These are phyloP conservation scores for Cheilosia scutellata DNA, from an alignment of 2,888 invertebrate species.

Conservation along the genomic window DNA sequence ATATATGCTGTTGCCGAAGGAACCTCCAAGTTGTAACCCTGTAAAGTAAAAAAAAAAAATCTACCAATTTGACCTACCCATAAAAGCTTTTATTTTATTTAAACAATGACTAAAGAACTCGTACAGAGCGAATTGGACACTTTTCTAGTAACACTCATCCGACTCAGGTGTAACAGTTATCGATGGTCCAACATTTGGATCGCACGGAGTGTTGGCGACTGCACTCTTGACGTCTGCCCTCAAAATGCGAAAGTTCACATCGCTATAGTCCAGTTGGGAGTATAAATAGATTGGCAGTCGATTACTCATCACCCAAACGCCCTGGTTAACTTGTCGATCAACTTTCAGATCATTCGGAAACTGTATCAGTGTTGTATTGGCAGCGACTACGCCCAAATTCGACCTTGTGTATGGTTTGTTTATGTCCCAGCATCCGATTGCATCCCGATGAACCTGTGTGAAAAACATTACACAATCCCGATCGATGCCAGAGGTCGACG, in stretches of 20 bases:
- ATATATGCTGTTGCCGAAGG: too few relatives aligned
- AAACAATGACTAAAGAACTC: too few relatives aligned
- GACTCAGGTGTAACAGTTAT: slow-evolving; percentile 44
- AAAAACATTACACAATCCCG: slow-evolving; percentile 89
- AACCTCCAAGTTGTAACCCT: too few relatives aligned
- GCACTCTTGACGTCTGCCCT: slow-evolving; percentile 88
- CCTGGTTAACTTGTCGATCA: slow-evolving; percentile 88
- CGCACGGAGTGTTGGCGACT: slow-evolving; percentile 88
- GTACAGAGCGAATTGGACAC: not conserved
- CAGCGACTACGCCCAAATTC: slow-evolving; percentile 85
- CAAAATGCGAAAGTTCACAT: slow-evolving; percentile 90
- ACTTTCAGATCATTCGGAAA: slow-evolving; percentile 93
- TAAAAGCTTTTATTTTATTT: too few relatives aligned
- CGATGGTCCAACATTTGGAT: slow-evolving; percentile 84
- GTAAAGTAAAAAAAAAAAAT: too few relatives aligned
- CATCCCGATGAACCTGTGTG: slow-evolving; percentile 90
- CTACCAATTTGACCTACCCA: too few relatives aligned
- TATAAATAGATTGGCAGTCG: slow-evolving; percentile 90
- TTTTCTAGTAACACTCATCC: slow-evolving; percentile 48
- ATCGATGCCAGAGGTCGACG: slow-evolving; percentile 90
- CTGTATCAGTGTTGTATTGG: slow-evolving; percentile 86
- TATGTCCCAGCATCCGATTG: slow-evolving; percentile 92
- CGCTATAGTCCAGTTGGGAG: slow-evolving; percentile 86
- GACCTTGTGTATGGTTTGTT: slow-evolving; percentile 88
- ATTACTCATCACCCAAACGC: slow-evolving; percentile 91